Conservation (phyloP, 2,797 vertebrate genomes). For the Peromyscus eremicus region DNA sequence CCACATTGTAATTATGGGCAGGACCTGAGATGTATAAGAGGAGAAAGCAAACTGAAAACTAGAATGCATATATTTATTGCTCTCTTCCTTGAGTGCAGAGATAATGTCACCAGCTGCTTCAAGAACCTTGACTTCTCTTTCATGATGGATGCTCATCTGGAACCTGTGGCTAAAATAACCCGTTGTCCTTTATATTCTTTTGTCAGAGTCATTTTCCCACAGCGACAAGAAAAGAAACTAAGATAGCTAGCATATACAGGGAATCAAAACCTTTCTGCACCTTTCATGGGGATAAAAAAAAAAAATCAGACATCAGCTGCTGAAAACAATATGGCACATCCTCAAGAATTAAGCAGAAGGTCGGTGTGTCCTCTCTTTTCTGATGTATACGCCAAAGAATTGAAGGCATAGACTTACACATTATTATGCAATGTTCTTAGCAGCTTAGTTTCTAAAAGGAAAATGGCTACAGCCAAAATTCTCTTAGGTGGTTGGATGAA, state of each 20-base stretch:
- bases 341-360: neutral
- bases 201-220: neutral
- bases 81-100: too few species aligned
- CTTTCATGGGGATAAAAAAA: neutral
- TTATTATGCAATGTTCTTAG: neutral
- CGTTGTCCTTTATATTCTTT: neutral
- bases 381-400: neutral
- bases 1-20: neutral
- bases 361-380: neutral
- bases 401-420: neutral
- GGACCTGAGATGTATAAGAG: neutral
- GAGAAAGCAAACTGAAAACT: neutral
- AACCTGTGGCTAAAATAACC: neutral
- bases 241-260: neutral
- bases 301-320: neutral
- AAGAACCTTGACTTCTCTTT: neutral
- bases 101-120: neutral
- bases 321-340: neutral
- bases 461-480: neutral
- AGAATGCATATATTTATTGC: neutral
- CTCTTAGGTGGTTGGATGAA: neutral
- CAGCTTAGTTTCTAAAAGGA: conserved; percentile 20
- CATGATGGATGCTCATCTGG: neutral
- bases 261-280: neutral
- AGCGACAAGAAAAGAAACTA: neutral